Evolutionary conservation across 1,140 invertebrate species (phyloP), one percentile per base, ranked within the genome.

Genomic region (Cherax destructor): DNA sequence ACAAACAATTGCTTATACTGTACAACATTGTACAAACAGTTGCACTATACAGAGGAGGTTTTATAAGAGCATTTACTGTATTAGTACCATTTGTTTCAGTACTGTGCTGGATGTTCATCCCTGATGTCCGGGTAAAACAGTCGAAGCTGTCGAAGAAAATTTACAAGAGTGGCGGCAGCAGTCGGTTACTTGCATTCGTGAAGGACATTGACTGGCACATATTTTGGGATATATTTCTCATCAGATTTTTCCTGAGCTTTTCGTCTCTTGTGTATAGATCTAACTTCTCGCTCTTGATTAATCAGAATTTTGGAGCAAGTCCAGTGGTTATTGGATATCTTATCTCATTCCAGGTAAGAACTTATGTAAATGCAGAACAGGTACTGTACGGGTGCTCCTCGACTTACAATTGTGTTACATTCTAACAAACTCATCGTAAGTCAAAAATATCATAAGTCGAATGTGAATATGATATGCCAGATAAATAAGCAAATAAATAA

Each of bases 241-340:
- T 95, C 16, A 94, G 94, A 91, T 95, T 95, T 86, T 93, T 94
- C 61, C 91, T 94, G 24, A 94, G 94, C n/a, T 94, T 95, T 78
- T 94, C 94, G n/a, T 93, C 94, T 24, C 91, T 95, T 18, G 83
- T 95, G 11, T 95, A 94, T 78, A 93, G 95, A 50, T 94, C 92
- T 61, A 95, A 94, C 89, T 94, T 94, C 91, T 93, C 94, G 6
- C 74, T 94, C 50, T 92, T 94, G 77, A 84, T 94, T 65, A 91
- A 92, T 77, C 88, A 94, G 52, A 94, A 93, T 80, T 95, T 94
- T 92, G 92, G 94, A 16, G 92, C 93, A n/a, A 93, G 94, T 11
- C 94, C 94, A 6, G 93, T 86, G 80, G 93, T 86, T 10, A 93
- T 94, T 65, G 95, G 95, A n/a, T 94, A 94, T 90, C 77, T 95